These are phyloP conservation scores for Pipistrellus pygmaeus DNA, from an alignment of 2,797 vertebrate species.

Conservation along the genomic window DNA sequence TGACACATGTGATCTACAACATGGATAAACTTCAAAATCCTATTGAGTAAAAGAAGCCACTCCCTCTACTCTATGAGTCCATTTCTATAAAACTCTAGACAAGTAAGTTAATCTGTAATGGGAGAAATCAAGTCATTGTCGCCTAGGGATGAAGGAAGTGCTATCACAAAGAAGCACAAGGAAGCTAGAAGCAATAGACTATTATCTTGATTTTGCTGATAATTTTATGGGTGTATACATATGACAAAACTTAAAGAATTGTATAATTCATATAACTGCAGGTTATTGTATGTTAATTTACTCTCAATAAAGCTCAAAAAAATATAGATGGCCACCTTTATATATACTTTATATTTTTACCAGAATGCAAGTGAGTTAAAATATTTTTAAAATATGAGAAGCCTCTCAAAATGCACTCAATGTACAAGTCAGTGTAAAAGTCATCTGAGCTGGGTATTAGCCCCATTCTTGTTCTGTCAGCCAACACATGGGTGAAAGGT, in stretches of 20 bases:
- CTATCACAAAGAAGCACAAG: not conserved
- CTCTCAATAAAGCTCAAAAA: slow-evolving; percentile 5
- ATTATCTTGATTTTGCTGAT: not conserved
- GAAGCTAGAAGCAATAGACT: not conserved
- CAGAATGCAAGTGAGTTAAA: not conserved
- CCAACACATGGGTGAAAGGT: not conserved
- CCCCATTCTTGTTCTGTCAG: not conserved
- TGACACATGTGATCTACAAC: too few relatives aligned
- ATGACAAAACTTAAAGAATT: not conserved
- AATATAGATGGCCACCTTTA: not conserved
- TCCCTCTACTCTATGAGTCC: not conserved
- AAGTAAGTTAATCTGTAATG: not conserved
- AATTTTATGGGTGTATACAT: not conserved
- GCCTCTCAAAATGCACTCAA: not conserved
- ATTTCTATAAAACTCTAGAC: not conserved
- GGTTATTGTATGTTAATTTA: not conserved
- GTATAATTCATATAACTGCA: not conserved
- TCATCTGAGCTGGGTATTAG: not conserved
- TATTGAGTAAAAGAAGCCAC: not conserved
- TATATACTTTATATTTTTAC: not conserved
- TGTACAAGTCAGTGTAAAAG: not conserved
- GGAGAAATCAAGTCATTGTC: not conserved
- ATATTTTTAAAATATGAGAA: not conserved
- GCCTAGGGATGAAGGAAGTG: not conserved
- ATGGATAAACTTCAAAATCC: not conserved